These are phyloP conservation scores for Porites divaricata DNA, from an alignment of 92 coral and sea anemone genomes.

Conservation along the genomic window DNA sequence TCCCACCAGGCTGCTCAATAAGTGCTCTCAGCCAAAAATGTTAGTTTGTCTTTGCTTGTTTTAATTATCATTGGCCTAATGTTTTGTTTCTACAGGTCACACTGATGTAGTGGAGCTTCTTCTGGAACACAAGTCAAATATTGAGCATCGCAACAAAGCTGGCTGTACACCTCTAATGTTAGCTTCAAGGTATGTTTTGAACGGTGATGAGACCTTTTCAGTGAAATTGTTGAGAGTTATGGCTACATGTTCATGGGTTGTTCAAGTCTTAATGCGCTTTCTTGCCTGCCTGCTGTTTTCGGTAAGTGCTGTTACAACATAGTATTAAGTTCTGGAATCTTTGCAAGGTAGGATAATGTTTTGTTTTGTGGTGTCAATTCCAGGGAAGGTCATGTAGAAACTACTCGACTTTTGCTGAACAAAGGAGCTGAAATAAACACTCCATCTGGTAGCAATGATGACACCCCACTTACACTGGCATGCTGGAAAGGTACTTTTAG, in stretches of 20 bases:
- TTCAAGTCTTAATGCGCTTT: too few species aligned
- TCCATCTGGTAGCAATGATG: conserved; percentile 99
- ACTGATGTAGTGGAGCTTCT: conserved; percentile 94
- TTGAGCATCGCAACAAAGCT: conserved; percentile 98
- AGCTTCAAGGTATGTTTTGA: conserved; percentile 86
- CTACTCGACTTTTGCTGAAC: conserved; percentile 85
- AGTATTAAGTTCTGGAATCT: not conserved
- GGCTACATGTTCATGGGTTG: too few species aligned
- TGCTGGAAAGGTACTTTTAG: conserved; percentile 97
- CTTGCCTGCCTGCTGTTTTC: too few species aligned
- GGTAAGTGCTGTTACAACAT: too few species aligned
- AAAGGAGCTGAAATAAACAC: conserved; percentile 98
- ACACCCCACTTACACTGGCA: conserved; percentile 97
- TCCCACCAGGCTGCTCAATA: too few species aligned
- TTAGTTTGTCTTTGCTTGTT: not conserved
- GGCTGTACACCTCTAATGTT: conserved; percentile 99
- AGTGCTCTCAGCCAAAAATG: too few species aligned
- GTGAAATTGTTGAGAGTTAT: not conserved
- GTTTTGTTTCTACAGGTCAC: conserved; percentile 54
- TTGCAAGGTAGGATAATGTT: not conserved
- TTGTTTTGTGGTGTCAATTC: not conserved
- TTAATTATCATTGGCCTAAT: not conserved
- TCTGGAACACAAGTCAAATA: conserved; percentile 93
- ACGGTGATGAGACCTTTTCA: not conserved
- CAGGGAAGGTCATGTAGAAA: conserved; percentile 98